Evolutionary conservation across 2,797 vertebrate genomes (phyloP).

Genomic region (Sylvilagus floridanus): DNA sequence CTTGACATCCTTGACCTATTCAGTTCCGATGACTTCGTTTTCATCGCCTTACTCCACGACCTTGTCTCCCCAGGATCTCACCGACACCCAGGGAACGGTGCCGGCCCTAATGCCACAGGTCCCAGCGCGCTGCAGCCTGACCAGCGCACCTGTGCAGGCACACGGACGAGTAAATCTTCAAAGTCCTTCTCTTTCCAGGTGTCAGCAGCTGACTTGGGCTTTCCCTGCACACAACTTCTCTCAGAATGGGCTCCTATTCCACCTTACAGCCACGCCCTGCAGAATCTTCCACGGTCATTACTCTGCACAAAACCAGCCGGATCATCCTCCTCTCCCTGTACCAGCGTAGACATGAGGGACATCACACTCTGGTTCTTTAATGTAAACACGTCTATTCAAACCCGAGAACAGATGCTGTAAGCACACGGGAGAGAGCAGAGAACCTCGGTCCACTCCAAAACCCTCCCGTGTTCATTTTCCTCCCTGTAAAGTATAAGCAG

Average conservation of each 20-base stretch:
- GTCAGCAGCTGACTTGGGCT: background rate
- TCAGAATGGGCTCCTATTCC: too few relatives aligned
- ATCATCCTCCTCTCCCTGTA: background rate
- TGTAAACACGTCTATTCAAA: background rate
- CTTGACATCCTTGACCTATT: background rate
- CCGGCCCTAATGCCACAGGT: background rate
- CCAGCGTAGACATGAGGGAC: background rate
- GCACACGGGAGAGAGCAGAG: background rate
- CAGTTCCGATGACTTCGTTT: background rate
- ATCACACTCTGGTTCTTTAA: background rate
- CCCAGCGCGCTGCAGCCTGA: background rate
- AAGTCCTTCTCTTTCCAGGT: background rate
- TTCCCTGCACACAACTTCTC: background rate
- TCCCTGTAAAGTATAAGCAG: background rate
- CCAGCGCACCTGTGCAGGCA: fast-evolving
- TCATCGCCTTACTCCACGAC: background rate
- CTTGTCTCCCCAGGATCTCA: background rate
- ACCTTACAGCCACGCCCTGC: background rate
- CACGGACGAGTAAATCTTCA: background rate
- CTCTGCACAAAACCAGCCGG: background rate
- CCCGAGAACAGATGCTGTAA: background rate
- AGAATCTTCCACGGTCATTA: background rate
- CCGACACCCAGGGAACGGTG: fast-evolving
- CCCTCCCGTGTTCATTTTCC: background rate
- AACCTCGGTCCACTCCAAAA: background rate